phyloP scores from a whole-genome alignment of 2,888 invertebrate species.

The Phrixothrix hirtus region DNA sequence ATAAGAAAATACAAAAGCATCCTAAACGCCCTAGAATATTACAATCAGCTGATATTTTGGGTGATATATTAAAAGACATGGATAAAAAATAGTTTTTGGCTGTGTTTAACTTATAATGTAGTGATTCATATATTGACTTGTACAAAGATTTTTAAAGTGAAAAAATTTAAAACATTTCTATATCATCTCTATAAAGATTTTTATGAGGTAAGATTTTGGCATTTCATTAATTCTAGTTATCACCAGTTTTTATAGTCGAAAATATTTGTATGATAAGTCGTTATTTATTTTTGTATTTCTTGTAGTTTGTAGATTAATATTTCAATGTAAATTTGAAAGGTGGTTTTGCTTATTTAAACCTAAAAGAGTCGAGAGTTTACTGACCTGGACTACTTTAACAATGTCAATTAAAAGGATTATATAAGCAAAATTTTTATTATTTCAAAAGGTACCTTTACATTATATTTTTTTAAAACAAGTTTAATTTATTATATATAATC shows the following conservation, averaged over 20 bases:
- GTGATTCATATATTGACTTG: constrained; percentile 2
- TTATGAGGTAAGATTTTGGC: too few relatives aligned
- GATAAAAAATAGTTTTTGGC: constrained; percentile 46
- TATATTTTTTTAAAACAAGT: constrained; percentile 3
- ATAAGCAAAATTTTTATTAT: constrained; percentile 5
- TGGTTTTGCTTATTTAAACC: too few relatives aligned
- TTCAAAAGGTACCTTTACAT: neutral
- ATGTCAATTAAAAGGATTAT: constrained; percentile 7
- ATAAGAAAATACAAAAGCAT: constrained; percentile 41
- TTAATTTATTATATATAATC: too few relatives aligned
- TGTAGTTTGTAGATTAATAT: too few relatives aligned
- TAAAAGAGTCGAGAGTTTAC: too few relatives aligned
- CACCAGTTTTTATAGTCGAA: too few relatives aligned
- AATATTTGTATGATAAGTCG: too few relatives aligned
- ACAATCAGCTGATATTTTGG: constrained; percentile 51
- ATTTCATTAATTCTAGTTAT: neutral
- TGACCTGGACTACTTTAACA: too few relatives aligned
- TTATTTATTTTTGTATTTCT: too few relatives aligned
- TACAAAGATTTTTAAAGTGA: constrained; percentile 3
- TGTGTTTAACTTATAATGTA: neutral
- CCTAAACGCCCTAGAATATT: constrained; percentile 44
- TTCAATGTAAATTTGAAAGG: too few relatives aligned
- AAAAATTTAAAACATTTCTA: too few relatives aligned
- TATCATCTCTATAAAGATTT: too few relatives aligned
- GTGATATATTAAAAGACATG: constrained; percentile 55